phyloP scores from a whole-genome alignment of 2,888 invertebrate genomes.

The Philaethria dido region DNA sequence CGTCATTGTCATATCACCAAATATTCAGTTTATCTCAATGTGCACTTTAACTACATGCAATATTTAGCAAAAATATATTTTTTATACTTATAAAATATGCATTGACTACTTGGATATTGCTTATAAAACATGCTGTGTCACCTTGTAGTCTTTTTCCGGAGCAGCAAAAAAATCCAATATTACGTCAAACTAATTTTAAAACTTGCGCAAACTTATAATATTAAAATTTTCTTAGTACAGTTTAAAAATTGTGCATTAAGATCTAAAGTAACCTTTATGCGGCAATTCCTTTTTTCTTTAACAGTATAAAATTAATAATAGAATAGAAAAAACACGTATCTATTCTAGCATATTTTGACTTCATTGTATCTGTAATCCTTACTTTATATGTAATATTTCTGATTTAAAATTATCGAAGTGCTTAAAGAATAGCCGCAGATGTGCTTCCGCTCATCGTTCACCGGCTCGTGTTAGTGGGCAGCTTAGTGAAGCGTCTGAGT shows the following conservation, averaged over 20 bases:
- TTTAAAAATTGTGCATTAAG: not conserved
- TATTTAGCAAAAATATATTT: not conserved
- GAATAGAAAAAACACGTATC: not conserved
- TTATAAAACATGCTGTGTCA: slow-evolving; percentile 4
- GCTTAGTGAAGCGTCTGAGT: slow-evolving; percentile 48
- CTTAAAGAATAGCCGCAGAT: slow-evolving; percentile 1
- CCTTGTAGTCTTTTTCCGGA: not conserved
- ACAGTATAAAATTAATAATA: not conserved
- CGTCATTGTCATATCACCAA: too few species aligned
- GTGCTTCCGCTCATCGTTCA: slow-evolving; percentile 20
- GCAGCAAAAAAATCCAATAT: not conserved
- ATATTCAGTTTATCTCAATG: too few species aligned
- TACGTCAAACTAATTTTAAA: slow-evolving; percentile 4
- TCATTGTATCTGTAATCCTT: not conserved
- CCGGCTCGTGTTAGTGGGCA: slow-evolving; percentile 35
- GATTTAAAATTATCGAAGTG: slow-evolving; percentile 3
- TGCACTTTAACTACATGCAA: too few species aligned
- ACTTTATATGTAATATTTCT: not conserved
- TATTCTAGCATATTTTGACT: too few species aligned
- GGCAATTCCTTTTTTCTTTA: not conserved
- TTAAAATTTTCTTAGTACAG: slow-evolving; percentile 22
- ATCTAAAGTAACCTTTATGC: not conserved
- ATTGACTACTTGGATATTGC: not conserved
- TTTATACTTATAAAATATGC: not conserved
- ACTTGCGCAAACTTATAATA: slow-evolving; percentile 7